phyloP scores from a whole-genome alignment of 2,113 vertebrate genomes.

The Cheirogaleus medius region DNA sequence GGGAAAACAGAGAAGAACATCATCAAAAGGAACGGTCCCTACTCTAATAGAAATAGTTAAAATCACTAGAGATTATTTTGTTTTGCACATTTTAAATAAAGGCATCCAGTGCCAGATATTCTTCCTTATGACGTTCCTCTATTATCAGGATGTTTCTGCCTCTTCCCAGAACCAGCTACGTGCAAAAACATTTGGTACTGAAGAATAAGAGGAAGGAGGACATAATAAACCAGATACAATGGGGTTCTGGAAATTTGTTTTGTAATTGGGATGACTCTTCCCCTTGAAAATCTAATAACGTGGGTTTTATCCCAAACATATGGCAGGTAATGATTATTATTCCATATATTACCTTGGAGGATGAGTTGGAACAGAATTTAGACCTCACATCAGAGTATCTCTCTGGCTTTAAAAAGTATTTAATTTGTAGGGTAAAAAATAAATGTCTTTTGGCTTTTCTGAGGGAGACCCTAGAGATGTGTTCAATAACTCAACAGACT shows the following conservation, averaged over 20 bases:
- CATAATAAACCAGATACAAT: background rate
- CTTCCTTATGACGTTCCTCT: background rate
- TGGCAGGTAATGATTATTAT: constrained; percentile 20
- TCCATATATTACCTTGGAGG: background rate
- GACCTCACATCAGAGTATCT: background rate
- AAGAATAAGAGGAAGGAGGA: background rate
- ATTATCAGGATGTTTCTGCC: background rate
- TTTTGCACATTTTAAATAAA: constrained; percentile 16
- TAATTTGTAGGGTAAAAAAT: background rate
- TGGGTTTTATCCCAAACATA: constrained; percentile 36
- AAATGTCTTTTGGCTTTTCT: background rate
- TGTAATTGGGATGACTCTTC: constrained; percentile 49
- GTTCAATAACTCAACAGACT: background rate
- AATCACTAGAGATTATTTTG: background rate
- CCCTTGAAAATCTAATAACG: constrained; percentile 53
- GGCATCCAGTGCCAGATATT: background rate
- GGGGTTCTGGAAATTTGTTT: constrained; percentile 46
- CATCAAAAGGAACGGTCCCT: background rate
- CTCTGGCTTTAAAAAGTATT: background rate
- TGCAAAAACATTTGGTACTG: background rate
- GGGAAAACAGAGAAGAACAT: background rate
- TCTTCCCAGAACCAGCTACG: constrained; percentile 9
- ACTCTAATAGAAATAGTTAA: background rate
- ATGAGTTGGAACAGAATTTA: background rate
- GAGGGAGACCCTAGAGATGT: background rate